Base-by-base conservation (phyloP, 2,113 vertebrate genomes). In the Passer montanus region DNA sequence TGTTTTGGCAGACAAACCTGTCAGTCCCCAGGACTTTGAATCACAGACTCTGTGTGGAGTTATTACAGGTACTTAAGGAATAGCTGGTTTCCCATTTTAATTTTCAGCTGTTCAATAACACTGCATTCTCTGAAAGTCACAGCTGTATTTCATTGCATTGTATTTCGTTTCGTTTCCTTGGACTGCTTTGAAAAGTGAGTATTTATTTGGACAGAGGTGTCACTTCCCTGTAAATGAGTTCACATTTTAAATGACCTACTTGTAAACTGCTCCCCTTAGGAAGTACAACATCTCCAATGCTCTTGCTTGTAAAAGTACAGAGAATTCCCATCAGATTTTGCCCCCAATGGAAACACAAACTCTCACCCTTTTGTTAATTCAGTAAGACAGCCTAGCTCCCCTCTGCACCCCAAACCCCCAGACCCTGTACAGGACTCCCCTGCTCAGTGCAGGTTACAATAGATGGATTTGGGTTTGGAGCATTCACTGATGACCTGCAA, bases 51-150 rank as follows among this genome's bases (percentile, higher is more conserved):
- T 59, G 21, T 53, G 69, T 84, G 94, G 79, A 96, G 89, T 91
- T 92, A 63, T 74, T 84, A 64, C 68, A 88, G 85, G 50, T 90
- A 81, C 79, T 97, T 81, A 84, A 90, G 91, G 82, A 95, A 91
- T 89, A 85, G 80, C 83, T 53, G 75, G 46, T 47, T 95, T 95
- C 49, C 72, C 83, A 49, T 94, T 94, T 90, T 87, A 72, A 80
- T 90, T 72, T 91, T 82, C 84, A 91, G 69, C 78, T 89, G 62
- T 70, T 95, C 94, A 75, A 72, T 89, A 91, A 10, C 47, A 66
- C 66, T 19, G 33, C 64, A 14, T 53, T 91, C 70, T 87, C 70
- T 13, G 13, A 62, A 77, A 94, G 64, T 19, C 50, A 5, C 50
- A 80, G 94, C 74, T 75, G 31, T 60, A 73, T 67, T 88, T 91